Percentiles rank a stretch among this genome's conserved stretches.
These are phyloP conservation scores for Periplaneta americana DNA, from an alignment of 1,140 invertebrate genomes.

Conservation along the genomic window DNA sequence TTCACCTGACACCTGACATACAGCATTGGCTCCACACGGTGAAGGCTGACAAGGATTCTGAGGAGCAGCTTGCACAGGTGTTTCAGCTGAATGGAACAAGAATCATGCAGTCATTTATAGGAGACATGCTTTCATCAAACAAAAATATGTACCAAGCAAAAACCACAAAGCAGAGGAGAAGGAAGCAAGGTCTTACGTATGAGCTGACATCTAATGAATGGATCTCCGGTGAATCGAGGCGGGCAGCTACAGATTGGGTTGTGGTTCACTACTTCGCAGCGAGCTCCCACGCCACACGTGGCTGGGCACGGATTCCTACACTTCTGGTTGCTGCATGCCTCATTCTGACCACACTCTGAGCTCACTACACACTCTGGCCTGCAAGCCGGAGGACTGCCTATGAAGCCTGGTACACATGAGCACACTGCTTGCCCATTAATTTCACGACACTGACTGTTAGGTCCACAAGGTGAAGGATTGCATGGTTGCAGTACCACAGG, in stretches of 20 bases:
- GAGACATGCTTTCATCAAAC: background rate
- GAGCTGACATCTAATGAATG: constrained; percentile 27
- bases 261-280: constrained; percentile 39
- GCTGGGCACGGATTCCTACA: constrained; percentile 47
- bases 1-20: constrained; percentile 49
- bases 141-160: background rate
- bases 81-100: constrained; percentile 25
- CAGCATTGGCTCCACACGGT: constrained; percentile 42
- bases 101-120: background rate
- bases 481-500: constrained; percentile 40
- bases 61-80: constrained; percentile 22
- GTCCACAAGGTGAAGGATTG: constrained; percentile 47
- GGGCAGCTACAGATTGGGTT: constrained; percentile 44
- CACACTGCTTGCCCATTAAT: constrained; percentile 45
- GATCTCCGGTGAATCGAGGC: constrained; percentile 32
- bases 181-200: constrained; percentile 13
- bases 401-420: constrained; percentile 42
- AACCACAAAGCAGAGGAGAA: background rate
- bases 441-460: constrained; percentile 46
- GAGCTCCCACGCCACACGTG: constrained; percentile 46
- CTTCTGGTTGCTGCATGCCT: constrained; percentile 39
- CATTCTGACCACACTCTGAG: constrained; percentile 37
- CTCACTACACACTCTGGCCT: constrained; percentile 44
- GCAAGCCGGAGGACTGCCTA: constrained; percentile 46
- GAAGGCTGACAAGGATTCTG: constrained; percentile 31